Conservation (phyloP, 1,140 invertebrate genomes). For the Portunus trituberculatus region DNA sequence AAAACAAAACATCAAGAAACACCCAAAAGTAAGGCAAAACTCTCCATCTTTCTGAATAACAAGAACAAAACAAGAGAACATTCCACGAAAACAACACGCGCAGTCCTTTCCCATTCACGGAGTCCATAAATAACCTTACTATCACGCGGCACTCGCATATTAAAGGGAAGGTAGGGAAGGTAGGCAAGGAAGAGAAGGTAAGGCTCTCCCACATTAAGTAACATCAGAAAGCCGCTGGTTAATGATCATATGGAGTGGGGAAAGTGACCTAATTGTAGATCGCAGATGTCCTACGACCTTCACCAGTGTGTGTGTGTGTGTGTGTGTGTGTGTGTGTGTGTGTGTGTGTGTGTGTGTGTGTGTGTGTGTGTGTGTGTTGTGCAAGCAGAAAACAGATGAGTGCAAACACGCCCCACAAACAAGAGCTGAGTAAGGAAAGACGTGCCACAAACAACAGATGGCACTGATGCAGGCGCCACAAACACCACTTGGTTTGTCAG, state of each 20-base stretch:
- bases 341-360: slow-evolving; percentile 39
- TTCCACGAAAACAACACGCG: no score
- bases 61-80: no score
- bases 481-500: neutral
- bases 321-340: slow-evolving; percentile 30
- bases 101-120: no score
- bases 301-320: neutral
- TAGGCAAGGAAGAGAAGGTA: no score
- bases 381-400: neutral
- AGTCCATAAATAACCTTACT: no score
- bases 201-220: no score
- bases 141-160: no score
- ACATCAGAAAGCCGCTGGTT: no score
- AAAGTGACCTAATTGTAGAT: neutral
- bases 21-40: no score
- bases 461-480: neutral
- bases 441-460: slow-evolving; percentile 5
- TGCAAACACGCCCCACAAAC: neutral
- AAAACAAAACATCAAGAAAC: no score
- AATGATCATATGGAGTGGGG: neutral
- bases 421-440: neutral
- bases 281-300: neutral
- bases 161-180: no score
- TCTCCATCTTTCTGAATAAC: no score
- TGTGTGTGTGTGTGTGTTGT: slow-evolving; percentile 34